Base-by-base conservation (phyloP, 35 echinoderm and acorn worm species). In the Lytechinus variegatus region DNA sequence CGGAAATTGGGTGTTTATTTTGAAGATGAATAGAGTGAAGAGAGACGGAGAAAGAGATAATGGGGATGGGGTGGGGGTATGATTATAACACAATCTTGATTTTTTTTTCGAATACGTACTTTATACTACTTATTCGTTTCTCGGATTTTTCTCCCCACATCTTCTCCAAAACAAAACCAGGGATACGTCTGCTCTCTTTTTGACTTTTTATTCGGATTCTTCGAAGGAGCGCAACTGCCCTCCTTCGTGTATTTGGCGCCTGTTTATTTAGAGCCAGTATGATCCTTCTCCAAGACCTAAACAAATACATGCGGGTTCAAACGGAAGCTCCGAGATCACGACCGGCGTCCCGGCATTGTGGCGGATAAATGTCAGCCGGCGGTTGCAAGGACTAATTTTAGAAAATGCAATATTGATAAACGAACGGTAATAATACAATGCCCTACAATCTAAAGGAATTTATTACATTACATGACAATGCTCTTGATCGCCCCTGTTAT, bases 361-460 rank as follows among this genome's bases (percentile, higher is more conserved):
- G 66, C 66, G n/a, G 4, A 79, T 79, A 79, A 79, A 79, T 79
- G 66, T 79, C 66, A 79, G 66, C 16, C 21, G 66, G 66, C 14
- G 66, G 66, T 79, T 19, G 66, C 66, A 79, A 79, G 66, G 66
- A 79, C 66, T 79, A 79, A 79, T 24, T 79, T 79, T 79, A 79
- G 66, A 79, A 79, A 79, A 79, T 79, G 66, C 66, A 79, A 79
- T 79, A 79, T 79, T 79, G 66, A 79, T 79, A 79, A 79, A 79
- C 66, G 66, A 24, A 79, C 24, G 16, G 66, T 79, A 19, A 79
- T 79, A 79, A 24, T 79, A 79, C 66, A 79, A 79, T 79, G 66
- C 19, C 19, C 66, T 79, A 24, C 66, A 79, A 79, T 79, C 66
- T 24, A 8, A 6, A 79, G 66, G 19, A 79, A 79, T 16, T 79